Evolutionary conservation across 2,797 vertebrate species (phyloP).

Genomic region (Manis pentadactyla): DNA sequence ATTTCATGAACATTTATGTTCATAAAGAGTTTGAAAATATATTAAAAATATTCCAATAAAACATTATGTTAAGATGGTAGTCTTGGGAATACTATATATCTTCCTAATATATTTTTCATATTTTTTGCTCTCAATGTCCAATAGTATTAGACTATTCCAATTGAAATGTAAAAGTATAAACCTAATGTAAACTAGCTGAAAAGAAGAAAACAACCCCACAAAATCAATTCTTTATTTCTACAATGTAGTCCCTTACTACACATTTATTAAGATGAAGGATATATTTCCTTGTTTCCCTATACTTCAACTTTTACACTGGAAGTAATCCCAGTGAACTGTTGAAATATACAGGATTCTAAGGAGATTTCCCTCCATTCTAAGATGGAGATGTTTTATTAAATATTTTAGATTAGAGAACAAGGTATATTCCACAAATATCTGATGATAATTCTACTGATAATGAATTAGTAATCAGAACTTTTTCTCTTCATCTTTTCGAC

Average conservation of each 20-base stretch:
- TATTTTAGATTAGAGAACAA: not conserved
- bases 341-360: not conserved
- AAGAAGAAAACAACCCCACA: not conserved
- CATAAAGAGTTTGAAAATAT: not conserved
- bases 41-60: not conserved
- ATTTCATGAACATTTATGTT: not conserved
- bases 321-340: not conserved
- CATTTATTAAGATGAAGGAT: not conserved
- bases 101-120: not conserved
- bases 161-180: not conserved
- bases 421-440: not conserved
- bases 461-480: not conserved
- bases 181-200: not conserved
- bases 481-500: not conserved
- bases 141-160: not conserved
- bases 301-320: not conserved
- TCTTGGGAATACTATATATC: not conserved
- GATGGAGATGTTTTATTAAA: not conserved
- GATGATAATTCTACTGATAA: not conserved
- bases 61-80: not conserved
- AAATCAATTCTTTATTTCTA: constrained; percentile 23
- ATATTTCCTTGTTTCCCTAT: not conserved
- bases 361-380: not conserved
- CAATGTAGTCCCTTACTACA: not conserved
- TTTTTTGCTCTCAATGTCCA: not conserved